Base-by-base conservation (phyloP, 1,140 invertebrate genomes). In the Drosophila ironensis region DNA sequence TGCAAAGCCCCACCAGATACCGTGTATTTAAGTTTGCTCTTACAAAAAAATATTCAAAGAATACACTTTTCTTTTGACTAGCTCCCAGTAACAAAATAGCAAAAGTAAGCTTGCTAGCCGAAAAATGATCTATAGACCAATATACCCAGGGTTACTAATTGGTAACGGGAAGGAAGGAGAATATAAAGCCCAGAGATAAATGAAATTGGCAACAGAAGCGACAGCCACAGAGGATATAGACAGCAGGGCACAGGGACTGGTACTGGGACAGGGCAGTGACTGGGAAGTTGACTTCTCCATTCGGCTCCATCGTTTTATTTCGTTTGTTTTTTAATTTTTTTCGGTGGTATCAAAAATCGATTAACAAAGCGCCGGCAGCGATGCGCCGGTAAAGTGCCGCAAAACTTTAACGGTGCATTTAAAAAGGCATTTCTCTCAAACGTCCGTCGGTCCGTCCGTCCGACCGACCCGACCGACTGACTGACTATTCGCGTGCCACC, bases 181-280 rank as follows among this genome's bases (percentile, higher is more conserved):
- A 66, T 59, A 70, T 69, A 82, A 84, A 81, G 71, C 78, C 78
- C 68, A 64, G 73, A 78, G 78, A 84, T 86, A 84, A 84, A 84
- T 84, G 70, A 84, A 84, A 84, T 84, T 84, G 73, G 80, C 80
- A 84, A 84, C 46, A 56, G 75, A 67, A 56, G 53, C 50, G 52
- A 45, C 61, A 44, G 50, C 27, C 52, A 63, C 47, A 60, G 47
- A 45, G 41, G 47, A 60, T 60, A 60, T 57, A 57, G 52, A 52
- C 51, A 56, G 17, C 27, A 1, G 27, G 9, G 11, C 28, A 12
- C 30, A 0, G 4, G 14, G 52, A n/a, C n/a, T n/a, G n/a, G n/a
- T n/a, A n/a, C 14, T 8, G 33, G 14, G 33, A 14, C 12, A 16
- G 14, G 5, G 24, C 51, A 59, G 40, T 59, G 48, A 52, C 24